These are phyloP conservation scores for Pituophis catenifer DNA, from an alignment of 2,113 vertebrate species.

Conservation along the genomic window DNA sequence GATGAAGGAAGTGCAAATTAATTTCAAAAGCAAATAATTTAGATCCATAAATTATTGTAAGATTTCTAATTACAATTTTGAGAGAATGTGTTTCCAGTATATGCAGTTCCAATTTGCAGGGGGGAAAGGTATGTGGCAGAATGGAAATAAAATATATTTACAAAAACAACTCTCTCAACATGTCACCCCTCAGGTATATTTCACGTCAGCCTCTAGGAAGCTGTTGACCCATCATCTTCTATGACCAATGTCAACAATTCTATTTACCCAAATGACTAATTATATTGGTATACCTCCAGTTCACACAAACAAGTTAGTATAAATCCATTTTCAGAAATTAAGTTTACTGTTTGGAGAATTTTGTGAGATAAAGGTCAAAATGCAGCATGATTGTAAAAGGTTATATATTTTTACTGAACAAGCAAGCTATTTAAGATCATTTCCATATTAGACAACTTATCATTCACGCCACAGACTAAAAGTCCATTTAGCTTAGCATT, in stretches of 20 bases:
- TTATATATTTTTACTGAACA: neutral
- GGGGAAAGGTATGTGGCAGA: neutral
- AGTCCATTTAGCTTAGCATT: neutral
- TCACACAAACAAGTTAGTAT: neutral
- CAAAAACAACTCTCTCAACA: neutral
- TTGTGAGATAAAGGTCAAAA: neutral
- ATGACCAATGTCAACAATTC: constrained; percentile 7
- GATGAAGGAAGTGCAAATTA: neutral
- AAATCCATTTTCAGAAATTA: neutral
- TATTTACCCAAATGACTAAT: constrained; percentile 14
- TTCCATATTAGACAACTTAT: neutral
- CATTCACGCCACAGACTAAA: neutral
- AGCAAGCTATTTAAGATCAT: neutral
- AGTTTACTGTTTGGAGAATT: neutral
- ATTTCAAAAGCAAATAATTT: neutral
- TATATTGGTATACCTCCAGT: constrained; percentile 5
- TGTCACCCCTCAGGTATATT: neutral
- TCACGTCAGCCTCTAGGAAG: neutral
- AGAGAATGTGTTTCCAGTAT: neutral
- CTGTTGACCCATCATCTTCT: neutral
- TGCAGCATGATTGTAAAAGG: neutral
- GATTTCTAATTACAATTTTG: neutral
- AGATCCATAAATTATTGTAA: neutral
- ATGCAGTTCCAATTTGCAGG: neutral
- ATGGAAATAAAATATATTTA: neutral